Evolutionary conservation across 64 coral and sea anemone genomes (phyloP), one percentile per base, ranked within the genome.

Genomic region (Montipora capricornis): DNA sequence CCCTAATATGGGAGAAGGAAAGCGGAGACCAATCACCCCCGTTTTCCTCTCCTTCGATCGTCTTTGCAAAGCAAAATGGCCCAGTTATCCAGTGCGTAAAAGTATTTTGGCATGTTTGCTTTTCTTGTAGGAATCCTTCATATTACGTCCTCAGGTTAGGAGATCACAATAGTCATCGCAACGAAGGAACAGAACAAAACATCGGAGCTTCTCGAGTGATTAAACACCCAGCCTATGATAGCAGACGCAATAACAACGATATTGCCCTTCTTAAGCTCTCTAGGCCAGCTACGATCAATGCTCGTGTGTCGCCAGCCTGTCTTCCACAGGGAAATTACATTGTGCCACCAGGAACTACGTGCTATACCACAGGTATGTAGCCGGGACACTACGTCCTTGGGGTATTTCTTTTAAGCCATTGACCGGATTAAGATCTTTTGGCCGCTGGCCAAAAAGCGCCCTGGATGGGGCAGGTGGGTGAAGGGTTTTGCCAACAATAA

Each of bases 131-230:
- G 20, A 74, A 47, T 15, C 83, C 91, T 60, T 68, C 74, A 15
- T 16, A 59, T 13, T 93, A 93, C 59, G 26, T 29, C 11, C 61
- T 93, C 60, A 83, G 75, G 5, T 84, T 93, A 3, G 91, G 91
- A 44, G 91, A 93, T 57, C 91, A 93, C 58, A 93, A 93, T 13
- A 83, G 91, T 53, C 66, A 93, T 60, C 37, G 84, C 24, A 93
- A 93, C 52, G 91, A 93, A 50, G 91, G 91, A 66, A 93, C 83
- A 4, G 91, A 93, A 46, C 83, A 93, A 24, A 69, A 57, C 47
- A 88, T 93, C 48, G n/a, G 8, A 4, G 91, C 84, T 0, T 87
- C 84, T 68, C 70, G 49, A 87, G 75, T 93, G 15, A 87, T 93
- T 47, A 93, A 80, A 83, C 91, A 93, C 48, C 75, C 84, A 46